phyloP scores from a whole-genome alignment of 2,797 vertebrate genomes.

The Thalassophryne amazonica region DNA sequence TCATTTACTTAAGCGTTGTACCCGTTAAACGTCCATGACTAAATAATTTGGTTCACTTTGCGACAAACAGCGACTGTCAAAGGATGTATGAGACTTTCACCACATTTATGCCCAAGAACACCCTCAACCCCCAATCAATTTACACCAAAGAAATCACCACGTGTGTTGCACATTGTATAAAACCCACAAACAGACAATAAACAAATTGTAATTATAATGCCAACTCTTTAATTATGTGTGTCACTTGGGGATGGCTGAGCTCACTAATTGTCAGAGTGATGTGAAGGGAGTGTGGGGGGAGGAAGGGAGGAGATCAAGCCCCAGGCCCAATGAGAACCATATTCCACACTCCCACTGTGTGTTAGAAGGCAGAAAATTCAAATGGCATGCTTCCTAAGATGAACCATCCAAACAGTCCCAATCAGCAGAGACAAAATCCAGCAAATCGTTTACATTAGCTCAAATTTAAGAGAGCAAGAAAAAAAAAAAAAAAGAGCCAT shows the following conservation, averaged over 20 bases:
- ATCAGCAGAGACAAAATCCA: conserved; percentile 61
- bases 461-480: too few species aligned
- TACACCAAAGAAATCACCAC: conserved; percentile 55
- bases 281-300: conserved; percentile 49
- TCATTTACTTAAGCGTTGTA: conserved; percentile 94
- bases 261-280: conserved; percentile 60
- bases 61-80: conserved; percentile 62
- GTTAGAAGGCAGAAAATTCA: conserved; percentile 69
- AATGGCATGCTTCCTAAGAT: conserved; percentile 61
- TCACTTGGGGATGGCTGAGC: conserved; percentile 59
- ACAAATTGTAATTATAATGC: conserved; percentile 71
- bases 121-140: conserved; percentile 56
- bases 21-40: conserved; percentile 95
- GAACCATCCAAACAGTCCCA: conserved; percentile 63
- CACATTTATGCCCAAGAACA: conserved; percentile 50
- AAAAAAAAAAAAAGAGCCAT: conserved; percentile 29
- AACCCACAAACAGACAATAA: conserved; percentile 69
- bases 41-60: conserved; percentile 89
- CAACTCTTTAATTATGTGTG: conserved; percentile 69
- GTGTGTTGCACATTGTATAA: conserved; percentile 36
- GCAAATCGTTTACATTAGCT: conserved; percentile 65
- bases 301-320: conserved; percentile 56
- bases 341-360: conserved; percentile 54
- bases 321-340: conserved; percentile 49
- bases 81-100: conserved; percentile 54